These are phyloP conservation scores for Oncorhynchus gorbuscha DNA, from an alignment of 2,113 vertebrate genomes.

Conservation along the genomic window DNA sequence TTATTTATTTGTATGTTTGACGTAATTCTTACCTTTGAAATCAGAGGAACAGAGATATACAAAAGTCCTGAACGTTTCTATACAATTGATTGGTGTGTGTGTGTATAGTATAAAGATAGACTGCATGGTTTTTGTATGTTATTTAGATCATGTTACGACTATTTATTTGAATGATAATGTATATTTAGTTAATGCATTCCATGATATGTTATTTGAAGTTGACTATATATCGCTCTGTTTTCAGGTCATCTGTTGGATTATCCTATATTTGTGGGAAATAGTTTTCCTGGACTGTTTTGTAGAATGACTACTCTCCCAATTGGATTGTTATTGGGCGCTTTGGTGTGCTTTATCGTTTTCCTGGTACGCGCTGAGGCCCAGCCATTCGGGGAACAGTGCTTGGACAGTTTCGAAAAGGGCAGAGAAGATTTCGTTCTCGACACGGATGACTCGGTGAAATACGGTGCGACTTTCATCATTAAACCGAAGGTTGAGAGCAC, in stretches of 20 bases:
- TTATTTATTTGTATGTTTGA: too few relatives aligned
- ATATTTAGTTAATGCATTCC: too few relatives aligned
- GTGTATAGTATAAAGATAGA: too few relatives aligned
- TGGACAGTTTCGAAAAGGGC: slow-evolving; percentile 72
- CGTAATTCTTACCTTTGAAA: too few relatives aligned
- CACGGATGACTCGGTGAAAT: slow-evolving; percentile 81
- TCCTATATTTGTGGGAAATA: not conserved
- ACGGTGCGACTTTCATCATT: slow-evolving; percentile 83
- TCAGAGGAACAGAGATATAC: too few relatives aligned
- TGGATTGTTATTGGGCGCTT: not conserved
- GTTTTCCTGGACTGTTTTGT: not conserved
- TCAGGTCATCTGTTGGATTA: not conserved
- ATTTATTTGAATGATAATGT: too few relatives aligned
- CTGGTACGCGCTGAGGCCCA: slow-evolving; percentile 30
- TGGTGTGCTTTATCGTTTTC: slow-evolving; percentile 7
- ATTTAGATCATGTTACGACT: too few relatives aligned
- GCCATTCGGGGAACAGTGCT: slow-evolving; percentile 63
- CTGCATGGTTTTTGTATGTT: too few relatives aligned
- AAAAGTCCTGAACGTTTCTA: too few relatives aligned
- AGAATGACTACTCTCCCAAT: slow-evolving; percentile 38
- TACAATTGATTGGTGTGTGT: too few relatives aligned
- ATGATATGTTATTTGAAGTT: not conserved
- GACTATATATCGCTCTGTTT: not conserved
- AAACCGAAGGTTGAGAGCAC: slow-evolving; percentile 66
- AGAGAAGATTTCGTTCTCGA: slow-evolving; percentile 83